phyloP scores from a whole-genome alignment of 2,797 vertebrate genomes.

The Glyptemys insculpta region DNA sequence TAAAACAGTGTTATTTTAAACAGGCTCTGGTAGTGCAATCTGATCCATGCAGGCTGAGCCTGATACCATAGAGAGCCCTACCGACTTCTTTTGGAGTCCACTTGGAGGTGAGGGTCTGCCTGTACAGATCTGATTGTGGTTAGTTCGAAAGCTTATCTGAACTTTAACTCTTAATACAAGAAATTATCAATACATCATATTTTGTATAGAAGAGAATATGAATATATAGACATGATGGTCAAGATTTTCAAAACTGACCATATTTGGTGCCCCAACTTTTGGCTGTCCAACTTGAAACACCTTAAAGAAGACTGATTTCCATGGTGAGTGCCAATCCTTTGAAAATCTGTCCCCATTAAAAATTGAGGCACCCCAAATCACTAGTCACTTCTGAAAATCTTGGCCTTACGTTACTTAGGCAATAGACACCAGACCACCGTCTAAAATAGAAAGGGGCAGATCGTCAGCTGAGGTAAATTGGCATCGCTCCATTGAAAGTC shows the following conservation, averaged over 20 bases:
- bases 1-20: background rate
- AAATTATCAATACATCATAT: background rate
- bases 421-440: background rate
- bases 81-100: background rate
- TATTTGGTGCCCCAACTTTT: background rate
- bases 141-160: background rate
- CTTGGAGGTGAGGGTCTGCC: background rate
- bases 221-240: background rate
- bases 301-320: background rate
- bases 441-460: background rate
- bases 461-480: background rate
- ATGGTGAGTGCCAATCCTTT: background rate
- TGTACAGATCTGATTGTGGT: background rate
- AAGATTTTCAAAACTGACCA: background rate
- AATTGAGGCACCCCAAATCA: background rate
- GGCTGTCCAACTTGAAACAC: background rate
- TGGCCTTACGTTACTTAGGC: background rate
- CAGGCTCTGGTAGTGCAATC: background rate
- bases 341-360: background rate
- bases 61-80: accelerated
- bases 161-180: background rate
- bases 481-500: background rate
- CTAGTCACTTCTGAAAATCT: background rate
- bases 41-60: background rate
- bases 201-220: background rate